phyloP scores from a whole-genome alignment of 2,797 vertebrate species.

The Onychomys arenicola region DNA sequence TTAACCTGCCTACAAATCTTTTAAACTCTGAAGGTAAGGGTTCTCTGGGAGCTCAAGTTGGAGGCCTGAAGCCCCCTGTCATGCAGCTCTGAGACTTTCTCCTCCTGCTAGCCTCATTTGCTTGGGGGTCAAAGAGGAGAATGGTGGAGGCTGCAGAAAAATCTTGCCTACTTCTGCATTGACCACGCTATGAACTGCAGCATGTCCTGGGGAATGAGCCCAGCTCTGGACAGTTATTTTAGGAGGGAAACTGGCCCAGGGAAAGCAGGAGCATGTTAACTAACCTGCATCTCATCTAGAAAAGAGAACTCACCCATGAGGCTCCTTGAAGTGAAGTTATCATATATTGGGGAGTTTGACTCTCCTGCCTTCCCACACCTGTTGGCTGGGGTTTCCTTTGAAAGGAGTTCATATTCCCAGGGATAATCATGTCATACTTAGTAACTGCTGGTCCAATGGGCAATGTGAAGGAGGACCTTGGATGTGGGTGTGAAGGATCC shows the following conservation, averaged over 20 bases:
- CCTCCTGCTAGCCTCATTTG: too few relatives aligned
- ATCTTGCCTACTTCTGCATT: background rate
- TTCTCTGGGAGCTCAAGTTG: background rate
- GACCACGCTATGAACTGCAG: background rate
- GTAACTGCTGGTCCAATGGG: too few relatives aligned
- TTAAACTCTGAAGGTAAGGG: background rate
- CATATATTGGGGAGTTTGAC: background rate
- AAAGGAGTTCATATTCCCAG: background rate
- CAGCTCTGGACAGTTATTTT: background rate
- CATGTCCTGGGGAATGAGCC: background rate
- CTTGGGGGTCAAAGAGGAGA: background rate
- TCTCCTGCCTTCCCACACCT: background rate
- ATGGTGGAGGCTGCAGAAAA: background rate
- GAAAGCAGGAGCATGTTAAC: background rate
- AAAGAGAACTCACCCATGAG: background rate
- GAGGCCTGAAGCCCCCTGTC: too few relatives aligned
- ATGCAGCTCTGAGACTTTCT: background rate
- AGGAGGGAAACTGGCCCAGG: background rate
- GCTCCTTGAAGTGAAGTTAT: background rate
- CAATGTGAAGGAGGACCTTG: background rate
- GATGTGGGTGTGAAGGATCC: too few relatives aligned
- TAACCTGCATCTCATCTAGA: background rate
- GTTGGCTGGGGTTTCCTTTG: background rate
- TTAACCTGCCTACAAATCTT: slow-evolving; percentile 45
- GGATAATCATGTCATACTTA: background rate